Evolutionary conservation across 2,797 vertebrate genomes (phyloP).

Genomic region (Melanotaenia maccullochi): DNA sequence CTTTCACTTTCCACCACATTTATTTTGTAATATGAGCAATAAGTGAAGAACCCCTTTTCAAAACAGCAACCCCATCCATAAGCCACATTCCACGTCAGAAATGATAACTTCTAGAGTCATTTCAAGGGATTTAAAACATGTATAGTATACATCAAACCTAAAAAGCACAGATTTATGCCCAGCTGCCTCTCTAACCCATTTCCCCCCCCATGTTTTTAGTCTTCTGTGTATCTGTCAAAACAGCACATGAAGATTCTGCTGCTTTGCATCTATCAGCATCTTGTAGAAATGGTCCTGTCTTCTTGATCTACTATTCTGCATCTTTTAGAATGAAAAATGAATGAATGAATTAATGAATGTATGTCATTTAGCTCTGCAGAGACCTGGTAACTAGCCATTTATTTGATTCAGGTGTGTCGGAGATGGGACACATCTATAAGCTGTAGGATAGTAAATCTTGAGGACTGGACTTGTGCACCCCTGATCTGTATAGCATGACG

Average conservation of each 20-base stretch:
- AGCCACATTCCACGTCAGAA: neutral
- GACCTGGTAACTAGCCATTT: too few relatives aligned
- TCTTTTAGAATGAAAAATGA: too few relatives aligned
- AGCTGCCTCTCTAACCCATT: neutral
- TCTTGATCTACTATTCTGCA: too few relatives aligned
- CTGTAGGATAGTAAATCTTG: too few relatives aligned
- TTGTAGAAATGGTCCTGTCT: neutral
- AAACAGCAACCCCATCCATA: neutral
- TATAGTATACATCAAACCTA: constrained; percentile 2
- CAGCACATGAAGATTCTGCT: neutral
- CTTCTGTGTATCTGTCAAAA: neutral
- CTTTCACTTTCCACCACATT: constrained; percentile 1
- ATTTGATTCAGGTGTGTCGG: too few relatives aligned
- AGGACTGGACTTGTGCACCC: too few relatives aligned
- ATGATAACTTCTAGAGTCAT: neutral
- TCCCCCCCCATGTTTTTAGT: neutral
- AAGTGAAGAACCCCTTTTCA: constrained; percentile 11
- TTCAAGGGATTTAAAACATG: constrained; percentile 20
- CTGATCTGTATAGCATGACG: too few relatives aligned
- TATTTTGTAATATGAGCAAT: neutral
- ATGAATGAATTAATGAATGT: too few relatives aligned
- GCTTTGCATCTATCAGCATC: neutral
- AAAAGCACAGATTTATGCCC: constrained; percentile 7
- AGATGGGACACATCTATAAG: too few relatives aligned
- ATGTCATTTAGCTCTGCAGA: too few relatives aligned